Base-by-base conservation (phyloP, 2,888 invertebrate species). In the Hyposoter didymator region DNA sequence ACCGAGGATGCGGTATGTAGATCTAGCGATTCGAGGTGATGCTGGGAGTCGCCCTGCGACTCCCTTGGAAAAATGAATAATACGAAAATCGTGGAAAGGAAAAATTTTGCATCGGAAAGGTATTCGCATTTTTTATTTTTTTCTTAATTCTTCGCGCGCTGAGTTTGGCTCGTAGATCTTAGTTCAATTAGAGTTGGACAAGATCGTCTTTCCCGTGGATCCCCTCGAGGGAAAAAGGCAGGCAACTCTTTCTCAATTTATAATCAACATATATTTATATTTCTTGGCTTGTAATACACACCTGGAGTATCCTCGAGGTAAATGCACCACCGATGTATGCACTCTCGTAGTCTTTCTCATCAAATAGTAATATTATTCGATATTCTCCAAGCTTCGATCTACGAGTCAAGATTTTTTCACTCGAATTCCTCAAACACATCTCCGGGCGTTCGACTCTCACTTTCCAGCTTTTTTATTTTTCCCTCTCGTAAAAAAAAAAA, bases 181-280 rank as follows among this genome's bases (percentile, higher is more conserved):
- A 78, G 82, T 85, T 85, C 82, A 85, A 85, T 85, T 85, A 85
- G 82, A 78, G 62, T 39, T 66, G 69, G 70, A 82, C 85, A 82
- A 82, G 85, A 82, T 75, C 64, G 35, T 78, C 78, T 78, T 67
- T 67, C 72, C 59, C 72, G 45, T 45, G 45, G 43, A 72, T n/a
- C 22, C 49, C 84, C 59, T 76, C 19, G 35, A 67, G 81, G 80
- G 67, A n/a, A 49, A 74, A 49, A 69, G 45, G 52, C 55, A 55
- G n/a, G 28, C 39, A 52, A 75, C 19, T 59, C 45, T 75, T 69
- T 62, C 70, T 85, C 82, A 78, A 85, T 85, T 82, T 85, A 85
- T 79, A 85, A 85, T 85, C 82, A 70, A 79, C 74, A 69, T 70
- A 82, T 78, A 75, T 82, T 82, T 82, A 78, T 78, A 82, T 85